These are phyloP conservation scores for Neotoma lepida DNA, from an alignment of 2,113 vertebrate species.

Conservation along the genomic window DNA sequence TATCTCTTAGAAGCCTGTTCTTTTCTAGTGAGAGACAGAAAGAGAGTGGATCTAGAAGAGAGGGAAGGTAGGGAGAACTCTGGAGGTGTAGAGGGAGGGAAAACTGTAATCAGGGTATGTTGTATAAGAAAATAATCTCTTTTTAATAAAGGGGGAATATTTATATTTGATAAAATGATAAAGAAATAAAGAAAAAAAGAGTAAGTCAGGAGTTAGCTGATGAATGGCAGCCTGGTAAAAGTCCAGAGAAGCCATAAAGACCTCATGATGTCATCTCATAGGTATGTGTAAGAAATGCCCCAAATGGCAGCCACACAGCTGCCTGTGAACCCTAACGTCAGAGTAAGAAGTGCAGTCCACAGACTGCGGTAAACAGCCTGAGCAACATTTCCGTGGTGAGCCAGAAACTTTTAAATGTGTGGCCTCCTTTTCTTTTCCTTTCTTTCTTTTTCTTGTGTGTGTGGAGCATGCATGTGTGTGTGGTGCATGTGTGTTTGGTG, in stretches of 20 bases:
- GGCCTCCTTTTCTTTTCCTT: not conserved
- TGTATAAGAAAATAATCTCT: not conserved
- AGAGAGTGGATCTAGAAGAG: not conserved
- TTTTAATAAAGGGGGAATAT: not conserved
- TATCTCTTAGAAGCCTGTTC: not conserved
- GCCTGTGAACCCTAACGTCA: not conserved
- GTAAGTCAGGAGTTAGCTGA: not conserved
- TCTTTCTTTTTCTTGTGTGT: not conserved
- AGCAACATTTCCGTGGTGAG: not conserved
- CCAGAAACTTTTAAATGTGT: not conserved
- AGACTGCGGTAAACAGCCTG: not conserved
- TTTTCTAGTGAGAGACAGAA: not conserved
- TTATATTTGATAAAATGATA: not conserved
- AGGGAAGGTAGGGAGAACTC: not conserved
- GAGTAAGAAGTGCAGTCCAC: not conserved
- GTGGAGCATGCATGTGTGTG: not conserved
- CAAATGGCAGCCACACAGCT: not conserved
- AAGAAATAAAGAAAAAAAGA: not conserved
- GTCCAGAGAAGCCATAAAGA: not conserved
- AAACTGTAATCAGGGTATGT: not conserved
- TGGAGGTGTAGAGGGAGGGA: not conserved
- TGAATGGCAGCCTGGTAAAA: not conserved
- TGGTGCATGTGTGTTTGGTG: too few relatives aligned
- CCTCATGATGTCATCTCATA: not conserved
- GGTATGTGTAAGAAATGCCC: not conserved